Evolutionary conservation across 2,888 invertebrate genomes (phyloP).

Genomic region (Tipula vernalis): DNA sequence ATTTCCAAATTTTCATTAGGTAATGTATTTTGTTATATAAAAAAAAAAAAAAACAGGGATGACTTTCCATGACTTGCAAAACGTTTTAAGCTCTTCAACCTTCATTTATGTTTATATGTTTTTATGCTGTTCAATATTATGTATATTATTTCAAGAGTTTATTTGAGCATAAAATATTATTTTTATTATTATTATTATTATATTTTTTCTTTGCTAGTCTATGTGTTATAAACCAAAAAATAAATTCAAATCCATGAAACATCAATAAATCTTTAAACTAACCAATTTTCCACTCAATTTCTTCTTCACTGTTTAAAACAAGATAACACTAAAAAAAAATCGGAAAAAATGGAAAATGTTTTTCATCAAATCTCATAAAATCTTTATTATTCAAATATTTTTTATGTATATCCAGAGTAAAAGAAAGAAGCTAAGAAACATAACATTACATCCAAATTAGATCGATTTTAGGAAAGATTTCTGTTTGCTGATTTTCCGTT

Average conservation of each 20-base stretch:
- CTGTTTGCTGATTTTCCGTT: not conserved
- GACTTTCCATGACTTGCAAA: not conserved
- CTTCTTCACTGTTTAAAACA: not conserved
- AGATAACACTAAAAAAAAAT: not conserved
- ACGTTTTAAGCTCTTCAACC: not conserved
- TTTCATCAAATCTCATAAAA: slow-evolving; percentile 4
- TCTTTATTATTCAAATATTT: not conserved
- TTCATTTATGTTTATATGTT: not conserved
- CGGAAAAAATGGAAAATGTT: not conserved
- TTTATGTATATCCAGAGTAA: not conserved
- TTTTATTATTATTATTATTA: not conserved
- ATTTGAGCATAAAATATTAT: slow-evolving; percentile 4
- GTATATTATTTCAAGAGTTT: not conserved
- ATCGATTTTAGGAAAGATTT: not conserved
- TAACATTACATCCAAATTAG: not conserved
- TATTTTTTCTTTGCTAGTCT: not conserved
- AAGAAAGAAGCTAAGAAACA: not conserved
- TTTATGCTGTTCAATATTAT: not conserved
- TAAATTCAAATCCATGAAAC: not conserved
- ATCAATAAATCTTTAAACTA: slow-evolving; percentile 4
- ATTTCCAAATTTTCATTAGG: not conserved
- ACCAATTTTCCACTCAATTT: slow-evolving; percentile 4
- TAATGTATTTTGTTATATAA: not conserved
- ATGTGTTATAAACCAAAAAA: not conserved
- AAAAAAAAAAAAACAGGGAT: not conserved